A percentile compares a stretch with the other conserved stretches of the same genome.
These are phyloP conservation scores for Steinernema khuongi DNA, from an alignment of 1,140 invertebrate genomes.

Conservation along the genomic window DNA sequence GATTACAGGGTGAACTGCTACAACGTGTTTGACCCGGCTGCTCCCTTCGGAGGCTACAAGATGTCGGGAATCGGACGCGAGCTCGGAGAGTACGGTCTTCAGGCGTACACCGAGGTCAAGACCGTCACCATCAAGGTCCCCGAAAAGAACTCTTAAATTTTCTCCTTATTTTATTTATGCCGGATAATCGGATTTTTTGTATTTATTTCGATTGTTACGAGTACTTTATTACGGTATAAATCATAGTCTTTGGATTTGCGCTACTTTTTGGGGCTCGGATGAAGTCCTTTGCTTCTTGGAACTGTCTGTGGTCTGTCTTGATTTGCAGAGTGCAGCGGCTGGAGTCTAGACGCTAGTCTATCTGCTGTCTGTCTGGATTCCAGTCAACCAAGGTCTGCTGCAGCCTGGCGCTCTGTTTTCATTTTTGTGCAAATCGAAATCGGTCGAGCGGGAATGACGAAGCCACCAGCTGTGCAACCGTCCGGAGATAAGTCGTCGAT, in stretches of 20 bases:
- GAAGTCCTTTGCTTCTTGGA: too few relatives aligned
- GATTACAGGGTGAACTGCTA: constrained; percentile 50
- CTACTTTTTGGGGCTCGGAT: too few relatives aligned
- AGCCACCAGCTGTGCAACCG: too few relatives aligned
- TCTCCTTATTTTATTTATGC: not conserved
- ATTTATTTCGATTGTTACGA: constrained; percentile 4
- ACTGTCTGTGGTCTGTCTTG: too few relatives aligned
- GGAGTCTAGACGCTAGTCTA: too few relatives aligned
- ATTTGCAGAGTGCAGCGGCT: too few relatives aligned
- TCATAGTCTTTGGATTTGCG: too few relatives aligned
- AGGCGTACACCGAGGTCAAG: constrained; percentile 56
- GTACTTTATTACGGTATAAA: not conserved
- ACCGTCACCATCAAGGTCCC: constrained; percentile 50
- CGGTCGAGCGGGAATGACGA: not conserved
- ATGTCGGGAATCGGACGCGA: constrained; percentile 48
- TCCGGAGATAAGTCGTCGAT: too few relatives aligned
- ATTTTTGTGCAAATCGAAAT: not conserved
- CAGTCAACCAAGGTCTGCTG: too few relatives aligned
- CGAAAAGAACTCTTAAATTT: constrained; percentile 45
- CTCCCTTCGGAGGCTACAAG: constrained; percentile 39
- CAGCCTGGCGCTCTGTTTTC: not conserved
- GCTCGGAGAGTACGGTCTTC: constrained; percentile 55
- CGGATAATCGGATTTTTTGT: too few relatives aligned
- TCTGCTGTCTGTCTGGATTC: too few relatives aligned
- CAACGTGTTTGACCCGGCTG: constrained; percentile 44